A percentile compares a stretch with the other conserved stretches of the same genome.
These are phyloP conservation scores for Meloidogyne exigua DNA, from an alignment of 1,140 invertebrate species.

Conservation along the genomic window DNA sequence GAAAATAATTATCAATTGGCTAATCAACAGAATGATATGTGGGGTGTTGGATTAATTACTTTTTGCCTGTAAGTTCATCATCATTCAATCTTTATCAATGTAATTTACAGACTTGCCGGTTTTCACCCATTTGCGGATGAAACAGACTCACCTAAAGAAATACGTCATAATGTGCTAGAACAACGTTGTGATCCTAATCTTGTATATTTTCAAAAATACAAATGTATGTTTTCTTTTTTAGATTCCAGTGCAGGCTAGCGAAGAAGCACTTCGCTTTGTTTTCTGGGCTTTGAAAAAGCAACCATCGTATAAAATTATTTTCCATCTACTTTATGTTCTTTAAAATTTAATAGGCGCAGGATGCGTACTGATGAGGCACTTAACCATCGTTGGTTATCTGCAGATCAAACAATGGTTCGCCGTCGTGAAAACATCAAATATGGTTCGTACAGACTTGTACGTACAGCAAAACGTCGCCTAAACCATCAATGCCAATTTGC, in stretches of 20 bases:
- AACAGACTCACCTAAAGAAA: constrained; percentile 74
- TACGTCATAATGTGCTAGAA: constrained; percentile 83
- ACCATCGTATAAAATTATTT: constrained; percentile 37
- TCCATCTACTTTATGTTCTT: background rate
- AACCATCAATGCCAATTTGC: constrained; percentile 33
- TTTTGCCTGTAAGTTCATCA: constrained; percentile 75
- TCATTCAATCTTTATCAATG: background rate
- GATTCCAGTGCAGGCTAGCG: constrained; percentile 87
- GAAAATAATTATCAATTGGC: constrained; percentile 72
- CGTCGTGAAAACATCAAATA: constrained; percentile 78
- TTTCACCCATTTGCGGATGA: constrained; percentile 83
- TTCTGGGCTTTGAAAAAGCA: constrained; percentile 87
- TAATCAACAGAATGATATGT: constrained; percentile 86
- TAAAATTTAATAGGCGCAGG: constrained; percentile 74
- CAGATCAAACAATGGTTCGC: constrained; percentile 86
- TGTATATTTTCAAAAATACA: background rate
- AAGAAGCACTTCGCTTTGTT: constrained; percentile 87
- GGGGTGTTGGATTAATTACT: constrained; percentile 86
- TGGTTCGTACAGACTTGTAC: constrained; percentile 60
- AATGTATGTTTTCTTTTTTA: background rate
- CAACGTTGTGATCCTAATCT: constrained; percentile 90
- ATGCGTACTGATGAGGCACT: constrained; percentile 87
- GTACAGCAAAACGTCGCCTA: constrained; percentile 49
- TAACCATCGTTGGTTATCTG: constrained; percentile 88
- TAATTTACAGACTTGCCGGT: constrained; percentile 75